phyloP scores from a whole-genome alignment of 2,888 invertebrate species.

The Leptogaster cylindrica region DNA sequence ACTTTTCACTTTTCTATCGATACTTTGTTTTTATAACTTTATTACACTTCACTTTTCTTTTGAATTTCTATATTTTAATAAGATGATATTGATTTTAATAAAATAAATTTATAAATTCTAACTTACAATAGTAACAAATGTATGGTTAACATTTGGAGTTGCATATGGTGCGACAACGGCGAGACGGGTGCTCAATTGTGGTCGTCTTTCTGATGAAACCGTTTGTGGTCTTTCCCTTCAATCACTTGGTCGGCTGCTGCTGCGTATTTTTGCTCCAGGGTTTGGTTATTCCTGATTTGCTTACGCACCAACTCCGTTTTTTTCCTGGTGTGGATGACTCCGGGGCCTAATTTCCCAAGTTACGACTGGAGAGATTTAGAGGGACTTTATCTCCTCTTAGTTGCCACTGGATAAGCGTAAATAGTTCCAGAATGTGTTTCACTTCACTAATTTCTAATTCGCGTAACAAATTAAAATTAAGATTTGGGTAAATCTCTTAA shows the following conservation, averaged over 20 bases:
- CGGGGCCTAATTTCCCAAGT: constrained; percentile 10
- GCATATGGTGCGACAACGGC: too few relatives aligned
- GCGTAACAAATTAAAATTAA: too few relatives aligned
- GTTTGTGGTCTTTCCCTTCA: not conserved
- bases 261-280: not conserved
- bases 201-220: not conserved
- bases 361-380: not conserved
- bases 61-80: too few relatives aligned
- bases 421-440: too few relatives aligned
- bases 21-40: not conserved
- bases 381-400: not conserved
- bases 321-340: constrained; percentile 19
- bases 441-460: too few relatives aligned
- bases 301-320: not conserved
- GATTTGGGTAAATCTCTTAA: too few relatives aligned
- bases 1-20: not conserved
- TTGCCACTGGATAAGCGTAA: too few relatives aligned
- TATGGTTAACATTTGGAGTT: not conserved
- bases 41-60: not conserved
- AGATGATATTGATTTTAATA: not conserved
- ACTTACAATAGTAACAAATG: constrained; percentile 1
- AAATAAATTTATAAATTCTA: not conserved
- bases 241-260: not conserved
- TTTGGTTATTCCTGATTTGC: constrained; percentile 4
- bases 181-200: constrained; percentile 2